phyloP scores from a whole-genome alignment of 2,113 vertebrate species.

The Tylochromis polylepis region DNA sequence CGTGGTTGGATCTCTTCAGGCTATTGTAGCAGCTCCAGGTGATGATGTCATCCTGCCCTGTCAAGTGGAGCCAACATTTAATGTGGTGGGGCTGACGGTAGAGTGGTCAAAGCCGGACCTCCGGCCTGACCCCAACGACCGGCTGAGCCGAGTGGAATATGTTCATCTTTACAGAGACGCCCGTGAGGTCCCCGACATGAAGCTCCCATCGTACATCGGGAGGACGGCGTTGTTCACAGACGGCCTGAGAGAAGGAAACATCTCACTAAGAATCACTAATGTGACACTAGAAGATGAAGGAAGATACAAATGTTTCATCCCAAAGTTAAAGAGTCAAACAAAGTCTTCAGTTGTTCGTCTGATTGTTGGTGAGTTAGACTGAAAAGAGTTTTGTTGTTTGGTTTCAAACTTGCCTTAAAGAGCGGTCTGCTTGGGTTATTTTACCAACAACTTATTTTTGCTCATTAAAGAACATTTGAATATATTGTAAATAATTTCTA shows the following conservation, averaged over 20 bases:
- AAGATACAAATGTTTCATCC: conserved; percentile 4
- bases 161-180: neutral
- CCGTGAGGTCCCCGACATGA: neutral
- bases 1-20: neutral
- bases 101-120: conserved; percentile 11
- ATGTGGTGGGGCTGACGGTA: neutral
- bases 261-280: conserved; percentile 1
- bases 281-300: neutral
- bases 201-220: neutral
- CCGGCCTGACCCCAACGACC: neutral
- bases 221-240: neutral
- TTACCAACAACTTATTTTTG: neutral
- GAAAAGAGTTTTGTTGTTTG: neutral
- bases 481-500: neutral
- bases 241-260: neutral
- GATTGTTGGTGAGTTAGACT: conserved; percentile 6
- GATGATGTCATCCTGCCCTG: conserved; percentile 25
- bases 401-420: too few species aligned
- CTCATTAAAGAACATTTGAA: too few species aligned
- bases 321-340: neutral
- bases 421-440: too few species aligned
- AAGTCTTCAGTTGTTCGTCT: accelerated
- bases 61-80: neutral
- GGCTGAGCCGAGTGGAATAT: neutral
- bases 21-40: neutral